A percentile compares a stretch with the other conserved stretches of the same genome.
These are phyloP conservation scores for Zosterops lateralis DNA, from an alignment of 2,113 vertebrate genomes.

Conservation along the genomic window DNA sequence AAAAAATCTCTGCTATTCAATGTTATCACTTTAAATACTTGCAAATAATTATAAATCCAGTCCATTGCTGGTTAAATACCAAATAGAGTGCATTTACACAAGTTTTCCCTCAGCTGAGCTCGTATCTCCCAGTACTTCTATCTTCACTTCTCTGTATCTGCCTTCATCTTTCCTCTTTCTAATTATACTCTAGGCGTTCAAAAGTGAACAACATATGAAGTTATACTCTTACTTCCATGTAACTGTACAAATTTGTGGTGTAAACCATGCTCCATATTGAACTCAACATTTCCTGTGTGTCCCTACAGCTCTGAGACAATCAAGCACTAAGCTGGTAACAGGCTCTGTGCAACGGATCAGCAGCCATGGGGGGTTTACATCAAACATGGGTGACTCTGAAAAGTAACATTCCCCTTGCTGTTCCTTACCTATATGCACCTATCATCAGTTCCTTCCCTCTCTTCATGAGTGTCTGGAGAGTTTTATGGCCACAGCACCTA, in stretches of 20 bases:
- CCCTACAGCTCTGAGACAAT: background rate
- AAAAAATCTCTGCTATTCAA: background rate
- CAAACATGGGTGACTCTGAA: background rate
- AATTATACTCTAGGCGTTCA: background rate
- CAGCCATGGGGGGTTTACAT: background rate
- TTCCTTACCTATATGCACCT: background rate
- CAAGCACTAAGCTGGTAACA: background rate
- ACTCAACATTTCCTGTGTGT: background rate
- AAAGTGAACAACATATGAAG: background rate
- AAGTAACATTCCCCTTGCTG: background rate
- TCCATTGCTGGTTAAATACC: background rate
- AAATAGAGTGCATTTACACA: background rate
- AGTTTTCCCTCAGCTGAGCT: background rate
- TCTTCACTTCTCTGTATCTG: background rate
- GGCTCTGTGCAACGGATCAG: background rate
- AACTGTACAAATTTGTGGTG: background rate
- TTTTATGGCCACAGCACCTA: background rate
- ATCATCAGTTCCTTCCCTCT: background rate
- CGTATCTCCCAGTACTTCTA: background rate
- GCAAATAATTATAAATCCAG: background rate
- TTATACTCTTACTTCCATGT: background rate
- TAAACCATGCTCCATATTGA: fast-evolving
- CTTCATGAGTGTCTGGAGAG: background rate
- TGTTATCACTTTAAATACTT: background rate
- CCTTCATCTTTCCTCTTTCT: background rate